Conservation (phyloP, 1,140 invertebrate species). For the Drosophila aff. region DNA sequence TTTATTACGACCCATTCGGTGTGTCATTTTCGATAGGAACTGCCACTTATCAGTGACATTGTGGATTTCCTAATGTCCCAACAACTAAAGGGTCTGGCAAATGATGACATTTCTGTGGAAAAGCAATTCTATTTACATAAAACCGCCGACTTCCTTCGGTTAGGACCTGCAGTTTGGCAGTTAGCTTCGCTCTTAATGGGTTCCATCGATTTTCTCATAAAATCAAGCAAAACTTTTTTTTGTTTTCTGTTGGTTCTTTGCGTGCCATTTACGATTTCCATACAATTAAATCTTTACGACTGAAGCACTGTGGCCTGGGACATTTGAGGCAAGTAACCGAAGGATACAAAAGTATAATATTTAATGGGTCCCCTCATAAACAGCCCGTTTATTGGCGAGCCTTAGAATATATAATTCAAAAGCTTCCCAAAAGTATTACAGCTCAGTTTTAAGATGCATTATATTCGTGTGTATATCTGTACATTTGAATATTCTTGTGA, state of each 20-base stretch:
- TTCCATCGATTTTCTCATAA: conserved; percentile 72
- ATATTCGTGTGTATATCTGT: not conserved
- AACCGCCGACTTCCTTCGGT: conserved; percentile 6
- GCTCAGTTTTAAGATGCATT: not conserved
- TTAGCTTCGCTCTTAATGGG: conserved; percentile 64
- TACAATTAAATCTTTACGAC: conserved; percentile 82
- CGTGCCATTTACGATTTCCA: conserved; percentile 81
- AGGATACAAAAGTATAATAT: conserved; percentile 26
- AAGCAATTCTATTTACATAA: conserved; percentile 42
- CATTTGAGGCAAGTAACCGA: conserved; percentile 24
- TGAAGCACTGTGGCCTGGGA: conserved; percentile 20
- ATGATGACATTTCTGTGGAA: conserved; percentile 39
- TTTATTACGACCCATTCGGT: conserved; percentile 18
- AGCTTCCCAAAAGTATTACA: not conserved
- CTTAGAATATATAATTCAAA: conserved; percentile 9
- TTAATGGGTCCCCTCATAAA: conserved; percentile 34
- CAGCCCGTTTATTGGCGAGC: conserved; percentile 20
- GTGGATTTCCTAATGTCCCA: conserved; percentile 9
- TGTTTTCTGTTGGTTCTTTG: conserved; percentile 52
- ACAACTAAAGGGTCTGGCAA: conserved; percentile 20
- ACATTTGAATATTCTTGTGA: not conserved
- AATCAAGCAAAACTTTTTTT: conserved; percentile 64
- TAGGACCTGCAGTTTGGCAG: conserved; percentile 26
- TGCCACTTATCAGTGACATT: conserved; percentile 29
- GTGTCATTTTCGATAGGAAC: conserved; percentile 26